Conservation (phyloP, 2,113 vertebrate genomes). For the Clarias batrachus region DNA sequence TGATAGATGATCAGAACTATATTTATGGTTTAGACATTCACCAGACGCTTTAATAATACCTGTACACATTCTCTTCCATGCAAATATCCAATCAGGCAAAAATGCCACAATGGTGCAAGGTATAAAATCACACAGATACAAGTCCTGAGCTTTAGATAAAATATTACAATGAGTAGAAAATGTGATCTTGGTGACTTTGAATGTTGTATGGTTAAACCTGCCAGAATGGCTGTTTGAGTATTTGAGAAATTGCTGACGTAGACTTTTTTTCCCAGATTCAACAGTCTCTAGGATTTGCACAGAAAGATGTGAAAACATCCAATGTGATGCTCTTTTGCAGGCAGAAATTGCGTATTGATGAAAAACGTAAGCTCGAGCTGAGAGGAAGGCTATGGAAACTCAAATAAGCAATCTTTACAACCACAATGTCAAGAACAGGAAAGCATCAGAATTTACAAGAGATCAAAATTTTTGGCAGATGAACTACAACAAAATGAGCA, state of each 20-base stretch:
- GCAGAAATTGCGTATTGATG: background rate
- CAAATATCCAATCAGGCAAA: background rate
- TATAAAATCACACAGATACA: background rate
- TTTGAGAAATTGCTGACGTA: background rate
- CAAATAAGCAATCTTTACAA: background rate
- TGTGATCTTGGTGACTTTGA: background rate
- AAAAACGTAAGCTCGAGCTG: background rate
- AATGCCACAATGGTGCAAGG: background rate
- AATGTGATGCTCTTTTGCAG: background rate
- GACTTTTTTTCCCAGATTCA: background rate
- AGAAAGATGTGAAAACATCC: background rate
- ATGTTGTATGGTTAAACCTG: background rate
- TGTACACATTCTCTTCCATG: background rate
- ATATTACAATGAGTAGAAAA: background rate
- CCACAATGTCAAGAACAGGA: background rate
- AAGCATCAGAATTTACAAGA: background rate
- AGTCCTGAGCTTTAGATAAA: background rate
- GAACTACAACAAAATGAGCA: background rate
- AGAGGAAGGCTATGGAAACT: background rate
- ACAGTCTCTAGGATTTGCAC: background rate
- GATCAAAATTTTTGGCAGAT: background rate
- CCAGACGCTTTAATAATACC: background rate
- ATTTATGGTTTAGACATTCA: background rate
- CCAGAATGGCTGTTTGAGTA: background rate
- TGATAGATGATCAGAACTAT: constrained; percentile 2